Evolutionary conservation across 2,888 invertebrate genomes (phyloP).

Genomic region (Charanyca ferruginea): DNA sequence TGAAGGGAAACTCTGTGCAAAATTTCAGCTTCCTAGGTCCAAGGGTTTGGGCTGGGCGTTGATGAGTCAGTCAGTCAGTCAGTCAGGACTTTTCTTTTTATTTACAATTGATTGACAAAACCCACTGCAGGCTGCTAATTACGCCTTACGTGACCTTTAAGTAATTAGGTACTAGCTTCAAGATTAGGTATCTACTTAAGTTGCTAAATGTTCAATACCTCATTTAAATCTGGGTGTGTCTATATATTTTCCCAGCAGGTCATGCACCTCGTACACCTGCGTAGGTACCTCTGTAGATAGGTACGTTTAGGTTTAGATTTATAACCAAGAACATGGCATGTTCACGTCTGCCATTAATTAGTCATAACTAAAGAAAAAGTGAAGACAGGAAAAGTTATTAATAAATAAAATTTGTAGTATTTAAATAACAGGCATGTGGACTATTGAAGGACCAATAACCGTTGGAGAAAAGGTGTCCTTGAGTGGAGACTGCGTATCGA

Average conservation of each 20-base stretch:
- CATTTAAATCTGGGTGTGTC: slow-evolving; percentile 7
- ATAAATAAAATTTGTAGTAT: neutral
- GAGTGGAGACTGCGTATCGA: too few species aligned
- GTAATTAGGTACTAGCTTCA: neutral
- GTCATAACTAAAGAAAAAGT: slow-evolving; percentile 17
- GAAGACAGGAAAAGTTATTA: slow-evolving; percentile 18
- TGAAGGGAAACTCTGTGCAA: too few species aligned
- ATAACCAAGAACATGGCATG: neutral
- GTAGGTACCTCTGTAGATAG: neutral
- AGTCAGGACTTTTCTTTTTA: too few species aligned
- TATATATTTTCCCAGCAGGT: neutral
- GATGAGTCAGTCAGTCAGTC: too few species aligned
- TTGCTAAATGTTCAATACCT: too few species aligned
- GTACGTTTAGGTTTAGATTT: too few species aligned
- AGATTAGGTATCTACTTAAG: neutral
- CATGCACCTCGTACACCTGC: neutral
- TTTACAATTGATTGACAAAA: neutral
- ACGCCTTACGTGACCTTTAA: neutral
- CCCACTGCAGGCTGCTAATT: neutral
- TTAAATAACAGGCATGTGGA: neutral
- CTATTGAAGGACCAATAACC: neutral
- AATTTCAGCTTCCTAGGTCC: too few species aligned
- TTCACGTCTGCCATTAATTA: neutral
- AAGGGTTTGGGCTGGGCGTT: too few species aligned
- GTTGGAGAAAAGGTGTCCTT: neutral